Evolutionary conservation across 2,888 invertebrate genomes (phyloP), one percentile per base, ranked within the genome.

Genomic region (Trissonchulus latispiculum): DNA sequence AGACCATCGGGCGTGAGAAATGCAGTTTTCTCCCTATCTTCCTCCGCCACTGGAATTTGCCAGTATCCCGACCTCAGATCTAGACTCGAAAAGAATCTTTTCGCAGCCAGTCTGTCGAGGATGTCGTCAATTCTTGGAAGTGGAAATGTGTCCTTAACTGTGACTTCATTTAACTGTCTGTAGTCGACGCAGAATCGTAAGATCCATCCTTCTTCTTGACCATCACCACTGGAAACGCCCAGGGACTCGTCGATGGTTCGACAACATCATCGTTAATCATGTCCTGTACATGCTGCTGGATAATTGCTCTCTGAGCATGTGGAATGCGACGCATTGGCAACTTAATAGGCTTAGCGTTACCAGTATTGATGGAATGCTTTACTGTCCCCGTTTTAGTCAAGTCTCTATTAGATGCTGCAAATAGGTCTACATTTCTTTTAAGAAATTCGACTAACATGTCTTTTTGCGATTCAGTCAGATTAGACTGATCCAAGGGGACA

Each of bases 161-260:
- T 8, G 8, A 66, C 8, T 18, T n/a, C 8, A 29, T 66, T 66
- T 18, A 66, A n/a, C 15, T 8, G 15, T 29, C 66, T 8, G 31
- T 66, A 66, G 66, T 66, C 66, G 29, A 66, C 31, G 29, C 66
- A n/a, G n/a, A n/a, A n/a, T n/a, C n/a, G n/a, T n/a, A n/a, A n/a
- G n/a, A n/a, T n/a, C n/a, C n/a, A n/a, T n/a, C n/a, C n/a, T n/a
- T n/a, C n/a, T n/a, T n/a, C n/a, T n/a, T n/a, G n/a, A n/a, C n/a
- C n/a, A n/a, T n/a, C n/a, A n/a, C n/a, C n/a, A n/a, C n/a, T n/a
- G n/a, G n/a, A n/a, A n/a, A n/a, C n/a, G n/a, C n/a, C n/a, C n/a
- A n/a, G n/a, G n/a, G 23, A 29, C 15, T 18, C 31, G 28, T 29
- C 18, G 66, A 66, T 23, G 66, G 66, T 28, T 23, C 15, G n/a